Evolutionary conservation across 2,888 invertebrate genomes (phyloP).

Genomic region (Muscina levida): DNA sequence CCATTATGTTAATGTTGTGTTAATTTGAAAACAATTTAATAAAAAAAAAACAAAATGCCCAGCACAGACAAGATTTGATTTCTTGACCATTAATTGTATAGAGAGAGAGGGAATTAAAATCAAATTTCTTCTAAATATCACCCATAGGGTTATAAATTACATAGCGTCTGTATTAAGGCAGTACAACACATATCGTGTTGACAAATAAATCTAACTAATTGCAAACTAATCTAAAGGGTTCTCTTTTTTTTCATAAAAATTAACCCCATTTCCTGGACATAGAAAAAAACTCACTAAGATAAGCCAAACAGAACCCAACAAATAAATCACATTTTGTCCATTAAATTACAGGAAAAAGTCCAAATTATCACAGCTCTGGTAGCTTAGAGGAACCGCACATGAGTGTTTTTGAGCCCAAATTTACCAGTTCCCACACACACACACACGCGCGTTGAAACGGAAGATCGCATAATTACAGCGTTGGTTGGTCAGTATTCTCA

Average conservation of each 20-base stretch:
- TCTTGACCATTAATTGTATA: too few species aligned
- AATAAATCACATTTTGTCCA: conserved; percentile 73
- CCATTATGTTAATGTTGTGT: too few species aligned
- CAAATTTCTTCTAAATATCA: too few species aligned
- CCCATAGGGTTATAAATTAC: conserved; percentile 35
- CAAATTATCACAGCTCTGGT: conserved; percentile 73
- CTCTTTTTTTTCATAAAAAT: neutral
- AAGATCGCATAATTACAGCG: conserved; percentile 77
- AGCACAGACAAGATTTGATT: too few species aligned
- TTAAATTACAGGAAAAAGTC: conserved; percentile 72
- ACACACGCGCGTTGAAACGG: too few species aligned
- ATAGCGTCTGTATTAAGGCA: neutral
- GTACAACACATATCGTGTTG: neutral
- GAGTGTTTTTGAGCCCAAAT: conserved; percentile 71
- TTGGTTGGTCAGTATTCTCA: conserved; percentile 63
- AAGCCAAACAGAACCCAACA: conserved; percentile 44
- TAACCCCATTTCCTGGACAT: neutral
- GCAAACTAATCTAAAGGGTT: conserved; percentile 30
- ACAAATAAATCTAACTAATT: conserved; percentile 52
- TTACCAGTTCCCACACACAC: conserved; percentile 71
- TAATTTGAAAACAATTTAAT: too few species aligned
- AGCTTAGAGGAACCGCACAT: too few species aligned
- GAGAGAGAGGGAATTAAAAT: too few species aligned
- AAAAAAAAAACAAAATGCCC: too few species aligned
- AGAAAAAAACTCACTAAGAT: conserved; percentile 8